phyloP scores from a whole-genome alignment of 2,888 invertebrate genomes.

The Torymus texanus region DNA sequence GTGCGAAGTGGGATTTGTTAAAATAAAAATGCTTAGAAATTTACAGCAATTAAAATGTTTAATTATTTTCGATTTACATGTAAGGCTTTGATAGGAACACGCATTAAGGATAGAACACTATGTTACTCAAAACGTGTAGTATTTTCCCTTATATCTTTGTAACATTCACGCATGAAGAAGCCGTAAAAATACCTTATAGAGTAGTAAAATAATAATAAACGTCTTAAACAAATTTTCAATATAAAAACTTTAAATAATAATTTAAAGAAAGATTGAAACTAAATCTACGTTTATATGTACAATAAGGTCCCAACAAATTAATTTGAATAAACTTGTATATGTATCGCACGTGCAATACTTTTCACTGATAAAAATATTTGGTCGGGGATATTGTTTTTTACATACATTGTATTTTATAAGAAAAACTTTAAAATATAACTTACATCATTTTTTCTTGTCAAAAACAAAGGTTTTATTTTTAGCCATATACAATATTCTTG shows the following conservation, averaged over 20 bases:
- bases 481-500: too few species aligned
- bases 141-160: constrained; percentile 5
- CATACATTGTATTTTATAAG: too few species aligned
- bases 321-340: too few species aligned
- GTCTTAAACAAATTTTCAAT: too few species aligned
- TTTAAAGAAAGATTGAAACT: background rate
- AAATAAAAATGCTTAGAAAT: background rate
- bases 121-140: constrained; percentile 26
- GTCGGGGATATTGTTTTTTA: too few species aligned
- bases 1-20: too few species aligned
- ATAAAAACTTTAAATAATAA: too few species aligned
- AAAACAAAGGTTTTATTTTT: too few species aligned
- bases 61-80: constrained; percentile 38
- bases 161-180: constrained; percentile 23
- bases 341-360: background rate
- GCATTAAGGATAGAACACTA: constrained; percentile 31
- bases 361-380: constrained; percentile 17
- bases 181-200: background rate
- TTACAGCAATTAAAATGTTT: constrained; percentile 42
- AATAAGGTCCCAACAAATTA: constrained; percentile 3
- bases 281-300: constrained; percentile 3
- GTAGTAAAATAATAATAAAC: background rate
- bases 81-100: constrained; percentile 48
- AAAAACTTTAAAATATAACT: too few species aligned
- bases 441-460: too few species aligned